A percentile compares a stretch with the other conserved stretches of the same genome.
Evolutionary conservation across 2,113 vertebrate species (phyloP).

Genomic region (Hippocampus mohnikei): DNA sequence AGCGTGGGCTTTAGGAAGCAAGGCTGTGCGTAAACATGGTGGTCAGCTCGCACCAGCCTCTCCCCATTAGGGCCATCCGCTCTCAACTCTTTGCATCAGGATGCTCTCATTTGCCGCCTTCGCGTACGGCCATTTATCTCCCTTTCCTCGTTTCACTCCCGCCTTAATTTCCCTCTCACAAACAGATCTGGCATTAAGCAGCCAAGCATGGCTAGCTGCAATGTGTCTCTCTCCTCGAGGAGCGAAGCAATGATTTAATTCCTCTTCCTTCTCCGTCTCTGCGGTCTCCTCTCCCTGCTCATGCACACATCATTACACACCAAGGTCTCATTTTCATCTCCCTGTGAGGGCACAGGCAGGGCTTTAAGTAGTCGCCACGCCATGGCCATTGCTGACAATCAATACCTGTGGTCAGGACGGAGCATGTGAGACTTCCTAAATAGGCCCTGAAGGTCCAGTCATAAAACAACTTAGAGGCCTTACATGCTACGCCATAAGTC

Average conservation of each 20-base stretch:
- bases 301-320: conserved; percentile 77
- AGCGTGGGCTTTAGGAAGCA: conserved; percentile 42
- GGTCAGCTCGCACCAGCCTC: conserved; percentile 59
- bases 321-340: conserved; percentile 73
- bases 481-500: conserved; percentile 63
- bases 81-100: conserved; percentile 59
- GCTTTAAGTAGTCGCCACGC: conserved; percentile 70
- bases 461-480: conserved; percentile 72
- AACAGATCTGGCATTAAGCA: conserved; percentile 68
- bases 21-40: conserved; percentile 32
- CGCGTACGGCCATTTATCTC: conserved; percentile 65
- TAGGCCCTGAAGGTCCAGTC: conserved; percentile 67
- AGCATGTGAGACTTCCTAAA: conserved; percentile 64
- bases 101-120: conserved; percentile 69
- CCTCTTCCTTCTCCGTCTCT: conserved; percentile 58
- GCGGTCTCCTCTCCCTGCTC: conserved; percentile 62
- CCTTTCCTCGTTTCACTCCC: conserved; percentile 41
- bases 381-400: conserved; percentile 60
- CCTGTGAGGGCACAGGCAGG: conserved; percentile 58
- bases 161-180: conserved; percentile 67
- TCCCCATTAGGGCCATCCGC: conserved; percentile 62
- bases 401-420: conserved; percentile 69
- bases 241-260: conserved; percentile 71
- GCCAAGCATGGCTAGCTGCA: conserved; percentile 56
- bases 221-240: conserved; percentile 61